Evolutionary conservation across 2,113 vertebrate genomes (phyloP).

Genomic region (Piprites chloris): DNA sequence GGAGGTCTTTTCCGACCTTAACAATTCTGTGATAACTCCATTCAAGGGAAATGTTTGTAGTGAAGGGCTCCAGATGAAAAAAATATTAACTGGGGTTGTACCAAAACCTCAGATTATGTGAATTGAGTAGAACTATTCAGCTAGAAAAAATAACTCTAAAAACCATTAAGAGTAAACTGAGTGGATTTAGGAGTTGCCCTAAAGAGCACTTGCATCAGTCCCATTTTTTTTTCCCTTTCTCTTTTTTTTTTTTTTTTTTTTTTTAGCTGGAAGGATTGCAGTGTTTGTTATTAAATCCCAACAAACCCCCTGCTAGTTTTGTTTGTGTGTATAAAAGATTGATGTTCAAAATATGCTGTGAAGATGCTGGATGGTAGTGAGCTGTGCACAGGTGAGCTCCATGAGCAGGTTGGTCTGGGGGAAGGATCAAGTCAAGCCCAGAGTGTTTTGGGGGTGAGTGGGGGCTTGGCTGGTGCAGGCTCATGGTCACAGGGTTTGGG

Average conservation of each 20-base stretch:
- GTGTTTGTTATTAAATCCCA: neutral
- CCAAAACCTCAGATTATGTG: neutral
- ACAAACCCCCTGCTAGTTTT: neutral
- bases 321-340: neutral
- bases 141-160: neutral
- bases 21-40: neutral
- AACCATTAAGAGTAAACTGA: neutral
- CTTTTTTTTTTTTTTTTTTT: no score
- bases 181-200: neutral
- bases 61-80: neutral
- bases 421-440: fast-evolving
- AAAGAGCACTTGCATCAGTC: neutral
- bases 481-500: neutral
- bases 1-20: neutral
- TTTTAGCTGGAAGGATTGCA: neutral
- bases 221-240: no score
- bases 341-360: neutral
- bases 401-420: neutral
- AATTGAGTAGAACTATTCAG: neutral
- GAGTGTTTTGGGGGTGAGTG: fast-evolving
- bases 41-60: neutral
- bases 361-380: neutral
- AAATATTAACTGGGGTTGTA: neutral
- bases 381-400: neutral
- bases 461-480: neutral